phyloP scores from a whole-genome alignment of 2,888 invertebrate species.

The Erebia aethiops region DNA sequence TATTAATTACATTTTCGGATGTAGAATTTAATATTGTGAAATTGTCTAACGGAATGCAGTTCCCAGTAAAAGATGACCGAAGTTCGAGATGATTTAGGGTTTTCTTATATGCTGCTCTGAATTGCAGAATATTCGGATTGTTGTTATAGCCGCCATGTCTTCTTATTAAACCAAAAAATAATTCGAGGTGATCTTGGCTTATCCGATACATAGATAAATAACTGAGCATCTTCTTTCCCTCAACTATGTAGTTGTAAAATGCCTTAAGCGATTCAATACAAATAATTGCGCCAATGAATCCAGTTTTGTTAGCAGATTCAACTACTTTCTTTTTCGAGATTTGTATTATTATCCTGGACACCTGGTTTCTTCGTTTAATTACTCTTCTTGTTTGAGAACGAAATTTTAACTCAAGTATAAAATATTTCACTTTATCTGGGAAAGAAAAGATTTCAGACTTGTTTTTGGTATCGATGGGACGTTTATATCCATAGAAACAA shows the following conservation, averaged over 20 bases:
- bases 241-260: no score
- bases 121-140: no score
- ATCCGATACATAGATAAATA: slow-evolving; percentile 1
- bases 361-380: background rate
- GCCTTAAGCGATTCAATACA: background rate
- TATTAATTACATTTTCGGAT: no score
- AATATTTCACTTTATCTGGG: background rate
- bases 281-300: background rate
- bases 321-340: background rate
- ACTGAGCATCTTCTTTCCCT: slow-evolving; percentile 6
- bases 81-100: no score
- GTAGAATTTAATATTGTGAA: no score
- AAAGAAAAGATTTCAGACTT: background rate
- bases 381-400: background rate
- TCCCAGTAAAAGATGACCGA: no score
- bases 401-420: background rate
- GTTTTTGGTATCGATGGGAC: background rate
- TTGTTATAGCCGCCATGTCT: no score
- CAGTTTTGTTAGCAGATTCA: background rate
- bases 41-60: no score
- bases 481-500: background rate
- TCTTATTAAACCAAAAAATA: no score
- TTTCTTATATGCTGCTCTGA: no score
- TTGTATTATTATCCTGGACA: background rate
- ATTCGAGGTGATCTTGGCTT: no score